Evolutionary conservation across 2,113 vertebrate species (phyloP), one percentile per base, ranked within the genome.

Genomic region (Apteryx owenii): DNA sequence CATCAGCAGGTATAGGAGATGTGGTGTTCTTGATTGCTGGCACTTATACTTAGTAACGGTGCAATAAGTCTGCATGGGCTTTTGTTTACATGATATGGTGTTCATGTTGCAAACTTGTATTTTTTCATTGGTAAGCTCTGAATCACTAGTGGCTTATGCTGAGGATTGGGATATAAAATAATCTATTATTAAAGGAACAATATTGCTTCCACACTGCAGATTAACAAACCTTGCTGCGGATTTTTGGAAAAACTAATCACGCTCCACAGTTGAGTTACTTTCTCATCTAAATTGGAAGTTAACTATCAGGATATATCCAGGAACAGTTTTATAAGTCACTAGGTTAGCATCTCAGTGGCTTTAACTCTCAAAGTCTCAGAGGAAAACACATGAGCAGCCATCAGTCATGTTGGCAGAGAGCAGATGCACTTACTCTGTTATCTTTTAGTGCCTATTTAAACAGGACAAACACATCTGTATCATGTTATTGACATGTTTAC

Each of bases 1-100:
- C 58, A 23, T 18, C 68, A 62, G 56, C 64, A 18, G 7, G 38
- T 3, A 4, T 2, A 40, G 61, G 70, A 68, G 78, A 20, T 0
- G 7, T 8, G 14, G 6, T 48, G 51, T 62, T 92, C 42, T 61
- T 92, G n/a, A 4, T 23, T 89, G 86, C 31, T 48, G 58, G 5
- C 46, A 22, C 73, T 82, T 12, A 42, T 58, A 60, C 0, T 0
- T 2, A 23, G 61, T 5, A 66, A 21, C 0, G 3, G 15, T 44
- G 51, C n/a, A 68, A 2, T 29, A 82, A 48, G 4, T 22, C 64
- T 33, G 21, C 25, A 5, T 2, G 25, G 28, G 42, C 14, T 61
- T 68, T 44, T 62, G 42, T 38, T 88, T 50, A 15, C 18, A 2
- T 2, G 4, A 9, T 5, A 25, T 21, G 21, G 4, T 20, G 22